Conservation (phyloP, 2,888 invertebrate genomes). For the Ethmia dodecea region DNA sequence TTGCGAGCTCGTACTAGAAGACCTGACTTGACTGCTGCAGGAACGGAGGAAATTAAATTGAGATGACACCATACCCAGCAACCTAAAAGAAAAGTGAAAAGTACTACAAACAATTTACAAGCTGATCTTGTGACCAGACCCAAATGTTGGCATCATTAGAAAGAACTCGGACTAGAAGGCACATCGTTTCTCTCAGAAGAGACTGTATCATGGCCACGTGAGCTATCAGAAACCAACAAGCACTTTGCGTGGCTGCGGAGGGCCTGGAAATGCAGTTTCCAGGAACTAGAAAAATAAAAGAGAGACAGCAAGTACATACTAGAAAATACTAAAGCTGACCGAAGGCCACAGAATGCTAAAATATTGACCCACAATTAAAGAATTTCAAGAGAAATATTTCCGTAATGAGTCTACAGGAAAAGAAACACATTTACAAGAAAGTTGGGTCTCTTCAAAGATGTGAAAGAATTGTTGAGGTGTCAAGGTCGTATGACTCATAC, state of each 20-base stretch:
- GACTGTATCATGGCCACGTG: background rate
- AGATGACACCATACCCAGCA: slow-evolving; percentile 10
- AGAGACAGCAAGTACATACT: background rate
- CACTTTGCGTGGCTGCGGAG: background rate
- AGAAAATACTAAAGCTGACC: background rate
- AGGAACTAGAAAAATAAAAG: background rate
- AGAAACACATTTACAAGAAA: background rate
- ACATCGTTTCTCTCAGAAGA: background rate
- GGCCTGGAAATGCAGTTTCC: background rate
- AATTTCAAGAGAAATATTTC: background rate
- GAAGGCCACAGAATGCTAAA: background rate
- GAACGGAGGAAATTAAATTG: slow-evolving; percentile 10
- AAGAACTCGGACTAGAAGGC: background rate
- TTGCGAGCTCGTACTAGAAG: slow-evolving; percentile 1
- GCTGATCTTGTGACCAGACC: slow-evolving; percentile 3
- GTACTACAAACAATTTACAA: background rate
- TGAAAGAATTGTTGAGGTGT: background rate
- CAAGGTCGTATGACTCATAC: slow-evolving; percentile 1
- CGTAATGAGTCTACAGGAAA: background rate
- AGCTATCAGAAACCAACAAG: background rate
- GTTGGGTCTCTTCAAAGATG: background rate
- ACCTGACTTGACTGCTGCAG: slow-evolving; percentile 12
- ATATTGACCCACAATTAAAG: background rate
- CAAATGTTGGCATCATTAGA: background rate
- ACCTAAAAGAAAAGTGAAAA: background rate